These are phyloP conservation scores for Vipera ursinii DNA, from an alignment of 2,797 vertebrate genomes.

Conservation along the genomic window DNA sequence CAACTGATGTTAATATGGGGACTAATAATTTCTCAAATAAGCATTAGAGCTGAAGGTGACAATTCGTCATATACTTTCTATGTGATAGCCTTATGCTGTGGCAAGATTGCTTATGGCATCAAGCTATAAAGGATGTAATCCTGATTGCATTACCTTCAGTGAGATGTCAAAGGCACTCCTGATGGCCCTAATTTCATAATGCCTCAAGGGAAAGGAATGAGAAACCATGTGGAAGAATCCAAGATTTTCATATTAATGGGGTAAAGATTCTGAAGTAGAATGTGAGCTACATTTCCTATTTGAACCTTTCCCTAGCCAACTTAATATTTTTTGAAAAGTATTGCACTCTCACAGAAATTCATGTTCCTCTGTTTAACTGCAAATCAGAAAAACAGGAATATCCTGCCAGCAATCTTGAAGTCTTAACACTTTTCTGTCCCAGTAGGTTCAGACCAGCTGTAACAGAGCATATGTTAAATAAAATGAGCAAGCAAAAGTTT, in stretches of 20 bases:
- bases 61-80: background rate
- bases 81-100: background rate
- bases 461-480: conserved; percentile 57
- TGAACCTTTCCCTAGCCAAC: conserved; percentile 22
- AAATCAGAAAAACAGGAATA: conserved; percentile 18
- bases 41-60: no score
- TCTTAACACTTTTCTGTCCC: conserved; percentile 53
- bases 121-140: background rate
- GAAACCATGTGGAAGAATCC: conserved; percentile 1
- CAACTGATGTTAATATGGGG: background rate
- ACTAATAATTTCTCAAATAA: background rate
- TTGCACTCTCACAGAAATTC: conserved; percentile 18
- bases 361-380: conserved; percentile 22
- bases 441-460: conserved; percentile 55
- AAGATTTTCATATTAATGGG: conserved; percentile 8
- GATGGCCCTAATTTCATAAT: background rate
- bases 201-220: background rate
- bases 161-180: background rate
- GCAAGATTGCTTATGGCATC: background rate
- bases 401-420: conserved; percentile 54
- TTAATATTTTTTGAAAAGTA: background rate
- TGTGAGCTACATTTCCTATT: background rate
- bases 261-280: conserved; percentile 21
- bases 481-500: conserved; percentile 51
- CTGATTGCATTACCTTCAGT: background rate